These are phyloP conservation scores for Clarias laeviceps DNA, from an alignment of 2,797 vertebrate genomes.

Conservation along the genomic window DNA sequence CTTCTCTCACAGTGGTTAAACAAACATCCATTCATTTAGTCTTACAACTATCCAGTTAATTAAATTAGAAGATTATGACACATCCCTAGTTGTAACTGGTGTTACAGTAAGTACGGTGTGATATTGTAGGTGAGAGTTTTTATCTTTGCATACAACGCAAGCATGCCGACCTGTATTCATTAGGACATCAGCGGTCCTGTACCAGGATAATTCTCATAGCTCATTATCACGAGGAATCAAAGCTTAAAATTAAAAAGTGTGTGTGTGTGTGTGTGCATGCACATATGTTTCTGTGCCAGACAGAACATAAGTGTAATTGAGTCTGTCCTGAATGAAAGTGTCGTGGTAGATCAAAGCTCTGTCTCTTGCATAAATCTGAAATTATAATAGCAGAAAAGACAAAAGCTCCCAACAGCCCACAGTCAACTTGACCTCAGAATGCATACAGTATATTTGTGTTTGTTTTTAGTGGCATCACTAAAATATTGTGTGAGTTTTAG, in stretches of 20 bases:
- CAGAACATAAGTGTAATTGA: constrained; percentile 42
- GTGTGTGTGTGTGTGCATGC: constrained; percentile 10
- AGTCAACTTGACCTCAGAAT: constrained; percentile 8
- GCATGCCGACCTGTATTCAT: constrained; percentile 24
- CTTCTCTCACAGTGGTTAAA: neutral
- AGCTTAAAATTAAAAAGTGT: constrained; percentile 34
- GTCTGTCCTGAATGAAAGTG: constrained; percentile 35
- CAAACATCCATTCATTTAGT: neutral
- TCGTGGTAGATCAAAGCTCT: constrained; percentile 44
- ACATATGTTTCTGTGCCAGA: neutral
- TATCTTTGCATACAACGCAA: constrained; percentile 9
- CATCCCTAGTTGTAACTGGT: neutral
- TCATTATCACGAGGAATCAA: constrained; percentile 36
- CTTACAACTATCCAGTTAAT: neutral
- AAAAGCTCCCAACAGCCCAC: constrained; percentile 24
- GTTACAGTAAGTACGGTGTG: neutral
- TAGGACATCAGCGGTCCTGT: constrained; percentile 17
- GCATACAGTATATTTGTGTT: neutral
- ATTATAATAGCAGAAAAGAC: constrained; percentile 35
- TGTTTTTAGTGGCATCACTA: neutral
- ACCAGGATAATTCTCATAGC: neutral
- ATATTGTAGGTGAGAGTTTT: neutral
- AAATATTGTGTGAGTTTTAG: too few relatives aligned
- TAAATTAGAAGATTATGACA: neutral
- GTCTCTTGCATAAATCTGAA: constrained; percentile 49